Evolutionary conservation across 2,113 vertebrate species (phyloP), one percentile per base, ranked within the genome.

Genomic region (Chrysochloris asiatica): DNA sequence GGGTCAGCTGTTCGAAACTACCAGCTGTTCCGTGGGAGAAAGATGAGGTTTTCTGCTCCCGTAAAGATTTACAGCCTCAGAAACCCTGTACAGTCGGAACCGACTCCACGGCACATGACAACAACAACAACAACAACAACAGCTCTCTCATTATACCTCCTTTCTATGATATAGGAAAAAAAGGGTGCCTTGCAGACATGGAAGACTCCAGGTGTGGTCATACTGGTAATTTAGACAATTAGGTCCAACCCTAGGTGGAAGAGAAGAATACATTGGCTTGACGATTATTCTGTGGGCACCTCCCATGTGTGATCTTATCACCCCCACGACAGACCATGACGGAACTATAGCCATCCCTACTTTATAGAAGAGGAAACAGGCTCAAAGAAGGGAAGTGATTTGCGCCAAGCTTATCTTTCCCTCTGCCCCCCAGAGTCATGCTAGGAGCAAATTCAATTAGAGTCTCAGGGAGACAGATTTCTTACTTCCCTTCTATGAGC

Each of bases 301-400:
- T 84, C 36, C 48, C 33, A 33, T 48, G 2, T 4, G 17, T 54
- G 67, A 71, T 3, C 77, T 72, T 41, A 63, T 65, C 33, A 36
- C 12, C 26, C 30, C 41, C 43, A 22, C 45, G 50, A 45, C 69
- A 72, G 11, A 43, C 69, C 69, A 28, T 13, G 24, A 72, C 45
- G 45, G 43, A 63, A 71, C 11, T 6, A 26, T 1, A 41, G 54
- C 36, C 67, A 86, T 56, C 43, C 14, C 65, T 33, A 21, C 81
- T 88, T 90, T 72, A 76, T 65, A 81, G 76, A 73, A 45, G 41
- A 81, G 61, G 10, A 92, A 56, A 85, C 72, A 89, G 67, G 50
- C 17, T 81, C 67, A 26, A 65, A 36, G 47, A 83, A 92, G 7
- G 56, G 69, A 91, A 79, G 33, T 0, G 19, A 61, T 85, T 75